Evolutionary conservation across 2,797 vertebrate species (phyloP), one percentile per base, ranked within the genome.

Genomic region (Setipinna tenuifilis): DNA sequence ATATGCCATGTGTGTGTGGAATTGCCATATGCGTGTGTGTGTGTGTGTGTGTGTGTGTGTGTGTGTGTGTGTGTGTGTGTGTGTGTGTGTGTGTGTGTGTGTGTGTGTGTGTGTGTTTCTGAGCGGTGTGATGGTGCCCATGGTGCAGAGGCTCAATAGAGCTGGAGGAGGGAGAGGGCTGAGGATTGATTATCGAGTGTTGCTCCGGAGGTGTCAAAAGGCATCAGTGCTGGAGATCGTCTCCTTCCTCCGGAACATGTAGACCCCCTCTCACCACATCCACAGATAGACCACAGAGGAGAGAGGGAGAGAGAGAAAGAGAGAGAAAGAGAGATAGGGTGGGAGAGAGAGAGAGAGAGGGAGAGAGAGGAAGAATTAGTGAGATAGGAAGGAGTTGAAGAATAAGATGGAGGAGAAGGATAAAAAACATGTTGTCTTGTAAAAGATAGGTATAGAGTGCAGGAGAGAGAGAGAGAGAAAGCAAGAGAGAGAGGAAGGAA

Each of bases 361-460:
- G n/a, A 23, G n/a, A 10, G n/a, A 25, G 61, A 25, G 61, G 2
- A 21, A 25, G 21, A 68, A 85, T n/a, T n/a, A n/a, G n/a, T n/a
- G n/a, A 91, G 90, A 91, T 19, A 80, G 31, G 31, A 54, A 75
- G 68, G n/a, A n/a, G n/a, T n/a, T n/a, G n/a, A n/a, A n/a, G n/a
- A n/a, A n/a, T n/a, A n/a, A n/a, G n/a, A n/a, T n/a, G n/a, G n/a
- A n/a, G n/a, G n/a, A n/a, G n/a, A n/a, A n/a, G n/a, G n/a, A n/a
- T n/a, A n/a, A n/a, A n/a, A n/a, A n/a, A n/a, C n/a, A n/a, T n/a
- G n/a, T n/a, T n/a, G n/a, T n/a, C n/a, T n/a, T n/a, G n/a, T n/a
- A n/a, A n/a, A n/a, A n/a, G n/a, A n/a, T n/a, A n/a, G n/a, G n/a
- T n/a, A n/a, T n/a, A n/a, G n/a, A n/a, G n/a, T n/a, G n/a, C n/a